Percentiles rank a stretch among this genome's conserved stretches.
These are phyloP conservation scores for Ornithoptera priamus DNA, from an alignment of 2,888 invertebrate genomes.

Conservation along the genomic window DNA sequence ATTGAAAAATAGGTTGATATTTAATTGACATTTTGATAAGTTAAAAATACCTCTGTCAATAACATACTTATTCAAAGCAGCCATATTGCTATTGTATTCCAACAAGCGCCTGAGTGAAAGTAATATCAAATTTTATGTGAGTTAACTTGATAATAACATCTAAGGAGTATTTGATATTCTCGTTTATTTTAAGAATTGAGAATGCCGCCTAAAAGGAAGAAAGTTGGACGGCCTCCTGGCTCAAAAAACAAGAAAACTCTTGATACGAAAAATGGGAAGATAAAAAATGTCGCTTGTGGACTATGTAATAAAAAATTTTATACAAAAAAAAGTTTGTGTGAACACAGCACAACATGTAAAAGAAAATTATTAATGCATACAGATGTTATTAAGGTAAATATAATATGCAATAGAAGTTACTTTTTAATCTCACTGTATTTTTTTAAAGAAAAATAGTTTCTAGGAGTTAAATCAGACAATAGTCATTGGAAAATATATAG, in stretches of 20 bases:
- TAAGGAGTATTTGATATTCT: conserved; percentile 42
- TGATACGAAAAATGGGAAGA: conserved; percentile 29
- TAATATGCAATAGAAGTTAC: neutral
- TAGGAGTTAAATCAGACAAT: neutral
- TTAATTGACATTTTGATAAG: conserved; percentile 10
- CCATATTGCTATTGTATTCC: conserved; percentile 30
- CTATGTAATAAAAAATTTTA: conserved; percentile 22
- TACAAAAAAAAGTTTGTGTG: conserved; percentile 28
- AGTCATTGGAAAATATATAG: neutral
- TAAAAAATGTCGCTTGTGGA: conserved; percentile 32
- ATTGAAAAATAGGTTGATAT: neutral
- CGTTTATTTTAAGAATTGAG: conserved; percentile 29
- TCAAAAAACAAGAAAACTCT: conserved; percentile 45
- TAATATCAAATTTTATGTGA: conserved; percentile 65
- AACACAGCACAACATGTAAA: conserved; percentile 31
- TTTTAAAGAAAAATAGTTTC: neutral
- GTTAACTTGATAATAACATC: conserved; percentile 45
- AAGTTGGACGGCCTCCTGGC: conserved; percentile 47
- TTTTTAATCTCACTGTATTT: neutral
- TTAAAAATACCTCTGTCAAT: conserved; percentile 6
- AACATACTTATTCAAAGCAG: conserved; percentile 9
- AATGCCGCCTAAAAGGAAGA: conserved; percentile 65
- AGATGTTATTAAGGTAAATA: conserved; percentile 26
- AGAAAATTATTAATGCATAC: conserved; percentile 13
- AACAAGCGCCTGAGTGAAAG: conserved; percentile 72